Base-by-base conservation (phyloP, 2,113 vertebrate species). In the Oryzias celebensis region DNA sequence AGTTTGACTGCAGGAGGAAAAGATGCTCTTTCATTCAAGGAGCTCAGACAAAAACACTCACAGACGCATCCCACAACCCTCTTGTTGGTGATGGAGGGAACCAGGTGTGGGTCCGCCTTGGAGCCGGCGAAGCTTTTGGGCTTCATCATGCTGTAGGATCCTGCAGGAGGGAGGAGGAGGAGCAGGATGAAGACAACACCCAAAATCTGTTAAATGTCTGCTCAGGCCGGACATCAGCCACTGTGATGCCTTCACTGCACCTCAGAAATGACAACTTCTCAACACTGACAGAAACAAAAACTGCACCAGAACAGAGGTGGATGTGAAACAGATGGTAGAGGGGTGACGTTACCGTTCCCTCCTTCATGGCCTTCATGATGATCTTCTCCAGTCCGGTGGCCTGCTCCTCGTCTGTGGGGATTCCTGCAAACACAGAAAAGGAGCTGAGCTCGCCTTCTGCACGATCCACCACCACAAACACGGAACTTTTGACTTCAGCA, bases 361-460 rank as follows among this genome's bases (percentile, higher is more conserved):
- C 61, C 43, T 69, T 76, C 73, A 55, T 62, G 73, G 68, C 63
- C 22, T 69, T 58, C 73, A 80, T 69, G 54, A 76, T 69, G 36
- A n/a, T 15, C 61, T 54, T 80, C 62, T 80, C 78, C 68, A 76
- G 22, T 0, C 78, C 78, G 0, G 78, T 80, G n/a, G 78, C 78
- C 63, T 80, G 78, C 58, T 80, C 73, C 53, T 80, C 78, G 31
- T 80, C 73, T 36, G 78, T 76, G 52, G 78, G 78, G 36, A 80
- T 80, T 16, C 78, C 78, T 80, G 61, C 10, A 18, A 18, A 45
- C 41, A 44, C 17, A 41, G 17, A 36, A 20, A 14, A 14, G 24
- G 15, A 52, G 24, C 50, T 23, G 24, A 23, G 13, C 22, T 24
- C 20, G 15, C n/a, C 28, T 31, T 7, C 20, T 6, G 14, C 15